Percentiles rank a stretch among this genome's conserved stretches.
phyloP scores from a whole-genome alignment of 2,113 vertebrate species.

The Hippocampus guttulatus region DNA sequence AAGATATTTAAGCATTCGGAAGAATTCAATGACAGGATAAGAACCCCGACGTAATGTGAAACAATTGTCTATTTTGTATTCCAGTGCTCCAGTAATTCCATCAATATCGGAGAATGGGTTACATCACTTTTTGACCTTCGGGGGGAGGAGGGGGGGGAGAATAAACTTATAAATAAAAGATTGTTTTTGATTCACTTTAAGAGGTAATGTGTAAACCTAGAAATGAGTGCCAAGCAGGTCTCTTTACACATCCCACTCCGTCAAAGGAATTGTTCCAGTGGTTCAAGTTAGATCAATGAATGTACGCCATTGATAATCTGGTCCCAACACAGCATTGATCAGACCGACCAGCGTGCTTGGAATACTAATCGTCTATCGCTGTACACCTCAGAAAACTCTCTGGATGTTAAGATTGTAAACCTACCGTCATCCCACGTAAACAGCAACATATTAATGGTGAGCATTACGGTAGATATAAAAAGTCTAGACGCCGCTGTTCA shows the following conservation, averaged over 20 bases:
- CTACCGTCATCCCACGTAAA: conserved; percentile 48
- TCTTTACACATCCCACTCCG: conserved; percentile 37
- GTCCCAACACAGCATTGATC: conserved; percentile 60
- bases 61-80: background rate
- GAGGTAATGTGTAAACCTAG: conserved; percentile 53
- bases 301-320: conserved; percentile 60
- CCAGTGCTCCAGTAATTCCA: conserved; percentile 31
- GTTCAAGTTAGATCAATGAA: conserved; percentile 53
- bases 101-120: background rate
- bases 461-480: conserved; percentile 15
- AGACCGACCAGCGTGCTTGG: conserved; percentile 59
- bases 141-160: background rate
- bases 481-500: background rate
- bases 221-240: conserved; percentile 62
- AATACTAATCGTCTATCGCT: conserved; percentile 58
- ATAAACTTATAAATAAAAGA: conserved; percentile 17
- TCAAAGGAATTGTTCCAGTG: conserved; percentile 42
- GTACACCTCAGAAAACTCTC: conserved; percentile 33
- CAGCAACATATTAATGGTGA: conserved; percentile 6
- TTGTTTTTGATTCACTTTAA: conserved; percentile 39
- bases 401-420: conserved; percentile 38
- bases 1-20: background rate
- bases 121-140: background rate
- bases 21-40: background rate
- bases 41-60: conserved; percentile 12